Base-by-base conservation (phyloP, 2,113 vertebrate species). In the Cettia cetti region DNA sequence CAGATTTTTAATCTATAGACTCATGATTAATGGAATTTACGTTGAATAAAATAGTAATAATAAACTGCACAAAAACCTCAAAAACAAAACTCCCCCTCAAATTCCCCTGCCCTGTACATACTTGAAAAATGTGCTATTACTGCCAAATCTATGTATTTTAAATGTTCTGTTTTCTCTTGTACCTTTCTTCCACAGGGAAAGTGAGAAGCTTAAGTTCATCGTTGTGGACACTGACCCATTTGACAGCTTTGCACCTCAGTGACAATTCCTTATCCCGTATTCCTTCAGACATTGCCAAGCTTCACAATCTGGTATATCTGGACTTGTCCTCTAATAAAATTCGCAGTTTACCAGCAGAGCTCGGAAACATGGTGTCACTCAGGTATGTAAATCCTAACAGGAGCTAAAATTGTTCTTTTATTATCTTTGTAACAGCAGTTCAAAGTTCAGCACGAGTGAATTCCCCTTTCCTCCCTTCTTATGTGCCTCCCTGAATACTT, bases 311-410 rank as follows among this genome's bases (percentile, higher is more conserved):
- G 98, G 98, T 99, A 86, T 99, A 99, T 98, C 98, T 99, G 98
- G 99, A 99, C 98, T 98, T 99, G 96, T 99, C 99, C 72, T 99
- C 99, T 97, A 99, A 99, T 96, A 99, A 99, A 98, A 99, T 99
- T 63, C 99, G 99, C 98, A 99, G 99, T 98, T 98, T 99, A 98
- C 99, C 99, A 82, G 98, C 99, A 96, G 99, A 99, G 98, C 99
- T 99, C 97, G 99, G 99, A 98, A 99, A 99, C 99, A 99, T 99
- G 99, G 99, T 99, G 96, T 99, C 99, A 99, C 99, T 99, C 99
- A 99, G 99, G 99, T 99, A 44, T 88, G 90, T 42, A 59, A 35
- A 49, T 52, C 28, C 30, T 24, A 52, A 8, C 22, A 18, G 69
- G 44, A 78, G 59, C 27, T 77, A 10, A 27, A 72, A 42, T 31